Conservation (phyloP, 2,797 vertebrate genomes). For the Distichodus sexfasciatus region DNA sequence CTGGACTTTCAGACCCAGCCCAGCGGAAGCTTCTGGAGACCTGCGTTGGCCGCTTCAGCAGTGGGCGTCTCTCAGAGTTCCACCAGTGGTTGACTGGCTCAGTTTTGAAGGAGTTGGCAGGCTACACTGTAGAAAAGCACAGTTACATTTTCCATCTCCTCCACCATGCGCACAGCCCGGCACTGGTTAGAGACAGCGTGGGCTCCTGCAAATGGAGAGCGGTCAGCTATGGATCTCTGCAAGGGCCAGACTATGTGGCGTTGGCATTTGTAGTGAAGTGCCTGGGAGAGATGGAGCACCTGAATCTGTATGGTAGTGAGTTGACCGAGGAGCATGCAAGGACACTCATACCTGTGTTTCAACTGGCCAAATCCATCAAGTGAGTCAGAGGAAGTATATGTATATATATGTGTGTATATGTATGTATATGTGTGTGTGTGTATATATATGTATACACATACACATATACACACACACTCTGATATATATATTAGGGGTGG, state of each 20-base stretch:
- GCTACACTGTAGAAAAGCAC: slow-evolving; percentile 29
- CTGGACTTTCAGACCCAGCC: slow-evolving; percentile 62
- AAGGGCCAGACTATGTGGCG: slow-evolving; percentile 55
- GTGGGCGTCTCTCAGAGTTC: slow-evolving; percentile 49
- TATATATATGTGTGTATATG: too few relatives aligned
- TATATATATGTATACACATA: too few relatives aligned
- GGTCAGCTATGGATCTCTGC: slow-evolving; percentile 50
- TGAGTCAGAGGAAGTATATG: slow-evolving; percentile 49
- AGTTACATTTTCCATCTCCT: slow-evolving; percentile 62
- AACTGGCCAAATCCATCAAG: slow-evolving; percentile 57
- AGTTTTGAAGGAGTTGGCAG: slow-evolving; percentile 40
- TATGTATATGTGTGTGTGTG: too few relatives aligned
- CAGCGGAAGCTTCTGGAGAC: slow-evolving; percentile 61
- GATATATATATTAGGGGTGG: too few relatives aligned
- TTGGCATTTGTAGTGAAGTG: slow-evolving; percentile 60
- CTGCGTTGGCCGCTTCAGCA: slow-evolving; percentile 51
- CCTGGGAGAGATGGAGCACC: slow-evolving; percentile 53
- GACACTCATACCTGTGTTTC: slow-evolving; percentile 56
- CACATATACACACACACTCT: too few relatives aligned
- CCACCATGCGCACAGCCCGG: slow-evolving; percentile 65
- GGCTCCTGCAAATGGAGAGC: slow-evolving; percentile 15
- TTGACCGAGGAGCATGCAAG: slow-evolving; percentile 55
- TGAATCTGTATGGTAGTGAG: slow-evolving; percentile 55
- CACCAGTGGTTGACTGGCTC: slow-evolving; percentile 60
- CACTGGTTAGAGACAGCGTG: slow-evolving; percentile 60